Conservation (phyloP, 37 sponge, comb jelly and placozoan species). For the Petrosia ficiformis region DNA sequence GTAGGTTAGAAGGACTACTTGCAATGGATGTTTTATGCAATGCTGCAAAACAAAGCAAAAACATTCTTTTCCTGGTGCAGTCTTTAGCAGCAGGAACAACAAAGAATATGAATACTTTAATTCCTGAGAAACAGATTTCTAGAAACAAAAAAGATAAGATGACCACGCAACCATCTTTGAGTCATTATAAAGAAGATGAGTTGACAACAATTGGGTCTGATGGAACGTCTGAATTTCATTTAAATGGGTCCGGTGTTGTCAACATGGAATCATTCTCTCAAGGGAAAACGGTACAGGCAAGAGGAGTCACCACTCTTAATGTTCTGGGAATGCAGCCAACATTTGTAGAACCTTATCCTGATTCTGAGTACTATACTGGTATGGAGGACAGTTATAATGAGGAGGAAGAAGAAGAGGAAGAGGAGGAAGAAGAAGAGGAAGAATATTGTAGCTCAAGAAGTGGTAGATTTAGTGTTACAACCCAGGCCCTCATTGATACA, state of each 20-base stretch:
- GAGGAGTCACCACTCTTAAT: slow-evolving; percentile 48
- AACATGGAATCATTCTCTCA: too few species aligned
- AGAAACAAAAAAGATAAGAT: too few species aligned
- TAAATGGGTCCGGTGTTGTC: too few species aligned
- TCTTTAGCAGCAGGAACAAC: slow-evolving; percentile 41
- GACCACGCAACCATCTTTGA: too few species aligned
- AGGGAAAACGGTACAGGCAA: too few species aligned
- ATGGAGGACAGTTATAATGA: not conserved
- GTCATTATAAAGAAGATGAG: too few species aligned
- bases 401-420: not conserved
- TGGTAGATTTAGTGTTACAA: slow-evolving; percentile 13
- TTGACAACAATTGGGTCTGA: too few species aligned
- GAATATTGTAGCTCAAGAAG: not conserved
- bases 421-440: not conserved
- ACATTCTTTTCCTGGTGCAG: slow-evolving; percentile 56
- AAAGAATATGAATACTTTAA: too few species aligned
- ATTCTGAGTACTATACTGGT: not conserved
- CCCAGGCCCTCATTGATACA: slow-evolving; percentile 52
- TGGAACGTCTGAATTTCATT: too few species aligned
- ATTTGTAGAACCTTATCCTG: slow-evolving; percentile 20
- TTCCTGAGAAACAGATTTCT: too few species aligned
- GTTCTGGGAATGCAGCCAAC: slow-evolving; percentile 61
- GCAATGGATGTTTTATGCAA: slow-evolving; percentile 58
- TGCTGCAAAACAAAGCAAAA: slow-evolving; percentile 37
- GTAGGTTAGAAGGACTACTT: slow-evolving; percentile 60